Base-by-base conservation (phyloP, 1,140 invertebrate genomes). In the Neelides sp. region DNA sequence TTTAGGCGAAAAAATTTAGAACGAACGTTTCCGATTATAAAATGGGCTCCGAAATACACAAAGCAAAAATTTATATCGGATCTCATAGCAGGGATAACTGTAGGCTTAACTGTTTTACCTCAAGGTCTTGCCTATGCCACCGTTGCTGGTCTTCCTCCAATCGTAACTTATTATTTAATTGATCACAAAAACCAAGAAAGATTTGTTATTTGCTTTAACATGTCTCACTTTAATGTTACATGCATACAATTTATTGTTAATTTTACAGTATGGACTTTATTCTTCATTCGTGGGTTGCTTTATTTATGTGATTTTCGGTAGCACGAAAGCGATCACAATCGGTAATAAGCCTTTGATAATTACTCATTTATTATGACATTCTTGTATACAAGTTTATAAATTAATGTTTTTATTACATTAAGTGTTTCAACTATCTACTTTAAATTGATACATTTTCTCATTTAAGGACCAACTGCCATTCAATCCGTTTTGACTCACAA, bases 211-310 rank as follows among this genome's bases (percentile, higher is more conserved):
- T n/a, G n/a, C n/a, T n/a, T n/a, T n/a, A n/a, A n/a, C n/a, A n/a
- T n/a, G n/a, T n/a, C 8, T 34, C 8, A 34, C 15, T 15, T 34
- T 34, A 34, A 34, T 34, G 30, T n/a, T 34, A 8, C 15, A 34
- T 34, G 15, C 30, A 34, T 50, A 30, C 34, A 8, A 30, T 28
- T 23, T 15, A n/a, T 19, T 35, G n/a, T 37, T 46, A 13, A 17
- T 60, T 36, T 69, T 69, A 27, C 64, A 77, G 76, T 83, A 83
- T 68, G 88, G 87, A 17, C 71, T 92, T 2, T 92, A 91, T 65
- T 86, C 86, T 1, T 81, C 84, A 1, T 91, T 92, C 69, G 82
- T 90, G 76, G 82, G 79, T 2, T 81, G 78, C 62, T 84, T 85
- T 62, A 72, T 86, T 0, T 87, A 87, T 64, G 75, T 77, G 15